Conservation (phyloP, 2,888 invertebrate genomes). For the Fragum whitleyi region DNA sequence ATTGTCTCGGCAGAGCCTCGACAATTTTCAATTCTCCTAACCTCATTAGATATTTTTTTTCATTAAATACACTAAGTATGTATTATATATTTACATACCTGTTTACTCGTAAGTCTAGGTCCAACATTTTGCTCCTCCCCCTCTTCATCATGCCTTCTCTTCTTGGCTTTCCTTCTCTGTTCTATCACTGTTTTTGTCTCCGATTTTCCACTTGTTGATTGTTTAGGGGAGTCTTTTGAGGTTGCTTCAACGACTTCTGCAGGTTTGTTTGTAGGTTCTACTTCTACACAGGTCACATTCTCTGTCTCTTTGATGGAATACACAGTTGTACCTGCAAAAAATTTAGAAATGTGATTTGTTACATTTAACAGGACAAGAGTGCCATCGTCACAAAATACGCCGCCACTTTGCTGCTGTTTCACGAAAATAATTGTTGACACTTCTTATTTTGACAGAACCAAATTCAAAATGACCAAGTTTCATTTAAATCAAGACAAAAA, state of each 20-base stretch:
- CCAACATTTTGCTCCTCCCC: constrained; percentile 40
- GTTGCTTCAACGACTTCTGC: not conserved
- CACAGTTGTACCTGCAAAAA: constrained; percentile 47
- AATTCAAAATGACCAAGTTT: too few relatives aligned
- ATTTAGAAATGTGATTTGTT: too few relatives aligned
- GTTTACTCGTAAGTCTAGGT: constrained; percentile 78
- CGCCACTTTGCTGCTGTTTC: too few relatives aligned
- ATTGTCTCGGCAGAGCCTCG: too few relatives aligned
- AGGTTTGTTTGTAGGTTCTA: constrained; percentile 38
- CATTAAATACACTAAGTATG: too few relatives aligned
- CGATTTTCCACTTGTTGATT: constrained; percentile 23
- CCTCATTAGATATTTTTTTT: too few relatives aligned
- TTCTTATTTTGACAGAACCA: too few relatives aligned
- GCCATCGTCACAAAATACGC: too few relatives aligned
- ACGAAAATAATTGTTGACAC: too few relatives aligned
- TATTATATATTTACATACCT: constrained; percentile 74
- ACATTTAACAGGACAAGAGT: too few relatives aligned
- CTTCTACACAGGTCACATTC: constrained; percentile 59
- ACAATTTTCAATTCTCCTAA: too few relatives aligned
- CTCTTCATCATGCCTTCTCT: constrained; percentile 28
- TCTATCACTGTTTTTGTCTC: constrained; percentile 21
- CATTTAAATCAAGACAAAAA: too few relatives aligned
- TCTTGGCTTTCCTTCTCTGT: constrained; percentile 41
- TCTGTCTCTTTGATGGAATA: constrained; percentile 54
- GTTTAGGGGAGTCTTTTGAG: not conserved